Evolutionary conservation across 1,140 invertebrate species (phyloP).

Genomic region (Zaprionus ornatus): DNA sequence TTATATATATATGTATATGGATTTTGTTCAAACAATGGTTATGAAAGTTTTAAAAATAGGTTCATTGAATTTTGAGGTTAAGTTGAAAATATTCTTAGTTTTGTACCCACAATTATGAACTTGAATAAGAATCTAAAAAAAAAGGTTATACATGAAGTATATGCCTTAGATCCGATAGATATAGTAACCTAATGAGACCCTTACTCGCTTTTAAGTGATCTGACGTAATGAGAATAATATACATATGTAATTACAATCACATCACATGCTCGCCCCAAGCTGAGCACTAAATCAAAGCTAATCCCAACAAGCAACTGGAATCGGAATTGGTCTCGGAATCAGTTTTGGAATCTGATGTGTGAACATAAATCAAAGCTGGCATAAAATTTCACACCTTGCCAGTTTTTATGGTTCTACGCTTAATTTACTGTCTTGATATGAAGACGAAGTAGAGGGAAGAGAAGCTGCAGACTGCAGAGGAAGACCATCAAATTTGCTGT

Average conservation of each 20-base stretch:
- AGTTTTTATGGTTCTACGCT: conserved; percentile 76
- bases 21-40: no score
- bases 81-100: not conserved
- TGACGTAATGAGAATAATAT: conserved; percentile 6
- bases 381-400: conserved; percentile 81
- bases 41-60: no score
- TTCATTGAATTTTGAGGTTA: no score
- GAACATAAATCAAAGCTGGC: conserved; percentile 72
- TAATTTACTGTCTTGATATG: conserved; percentile 74
- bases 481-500: conserved; percentile 51
- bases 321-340: conserved; percentile 11
- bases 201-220: not conserved
- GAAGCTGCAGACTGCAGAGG: not conserved
- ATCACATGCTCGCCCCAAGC: conserved; percentile 43
- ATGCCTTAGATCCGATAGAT: not conserved
- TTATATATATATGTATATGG: no score
- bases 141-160: not conserved
- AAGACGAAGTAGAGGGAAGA: not conserved
- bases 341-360: conserved; percentile 37
- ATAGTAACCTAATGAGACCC: not conserved
- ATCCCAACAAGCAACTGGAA: conserved; percentile 62
- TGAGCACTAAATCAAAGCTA: conserved; percentile 71
- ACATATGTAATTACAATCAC: conserved; percentile 70
- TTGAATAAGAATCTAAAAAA: no score
- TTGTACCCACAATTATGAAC: not conserved